Conservation (phyloP, 1,140 invertebrate species). For the Conus ventricosus region DNA sequence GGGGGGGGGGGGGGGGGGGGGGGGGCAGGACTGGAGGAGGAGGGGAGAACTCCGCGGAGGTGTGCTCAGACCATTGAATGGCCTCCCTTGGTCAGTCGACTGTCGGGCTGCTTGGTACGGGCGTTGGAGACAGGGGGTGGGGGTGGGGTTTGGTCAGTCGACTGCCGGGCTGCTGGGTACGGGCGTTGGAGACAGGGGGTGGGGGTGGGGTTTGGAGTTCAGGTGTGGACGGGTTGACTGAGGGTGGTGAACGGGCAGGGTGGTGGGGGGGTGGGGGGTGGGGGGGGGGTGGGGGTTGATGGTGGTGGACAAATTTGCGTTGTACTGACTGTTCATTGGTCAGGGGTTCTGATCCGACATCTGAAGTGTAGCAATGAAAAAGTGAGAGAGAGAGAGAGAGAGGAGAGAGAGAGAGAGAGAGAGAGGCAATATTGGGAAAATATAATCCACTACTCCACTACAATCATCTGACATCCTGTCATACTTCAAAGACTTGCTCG, state of each 20-base stretch:
- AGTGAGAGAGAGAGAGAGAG: background rate
- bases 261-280: background rate
- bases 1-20: too few relatives aligned
- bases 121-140: background rate
- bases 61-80: slow-evolving; percentile 5
- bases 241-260: background rate
- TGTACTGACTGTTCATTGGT: slow-evolving; percentile 15
- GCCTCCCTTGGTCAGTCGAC: background rate
- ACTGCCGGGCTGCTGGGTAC: too few relatives aligned
- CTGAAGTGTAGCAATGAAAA: background rate
- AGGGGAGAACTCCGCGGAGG: background rate
- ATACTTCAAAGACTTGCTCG: too few relatives aligned
- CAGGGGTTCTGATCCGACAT: background rate
- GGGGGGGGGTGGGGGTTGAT: background rate
- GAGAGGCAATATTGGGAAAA: background rate
- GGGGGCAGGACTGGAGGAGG: too few relatives aligned
- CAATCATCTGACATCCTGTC: too few relatives aligned
- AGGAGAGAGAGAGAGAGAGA: background rate
- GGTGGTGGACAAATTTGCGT: background rate
- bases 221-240: too few relatives aligned
- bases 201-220: too few relatives aligned
- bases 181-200: too few relatives aligned
- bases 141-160: background rate
- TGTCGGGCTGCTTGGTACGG: too few relatives aligned
- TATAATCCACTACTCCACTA: background rate